Percentiles rank a stretch among this genome's conserved stretches.
Evolutionary conservation across 1,140 invertebrate species (phyloP).

Genomic region (Pseudoatta argentina): DNA sequence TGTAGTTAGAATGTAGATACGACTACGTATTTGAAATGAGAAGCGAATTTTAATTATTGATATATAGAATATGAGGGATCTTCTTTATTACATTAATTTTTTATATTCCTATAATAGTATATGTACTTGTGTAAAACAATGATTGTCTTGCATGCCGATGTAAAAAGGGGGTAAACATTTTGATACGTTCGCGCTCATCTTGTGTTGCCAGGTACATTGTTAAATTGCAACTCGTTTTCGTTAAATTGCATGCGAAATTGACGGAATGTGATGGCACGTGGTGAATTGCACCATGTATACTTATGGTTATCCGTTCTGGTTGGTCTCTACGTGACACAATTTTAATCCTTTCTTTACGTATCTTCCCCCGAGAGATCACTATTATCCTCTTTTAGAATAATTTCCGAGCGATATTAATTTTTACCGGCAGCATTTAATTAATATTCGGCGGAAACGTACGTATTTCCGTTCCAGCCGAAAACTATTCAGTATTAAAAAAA

Average conservation of each 20-base stretch:
- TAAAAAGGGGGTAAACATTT: slow-evolving; percentile 23
- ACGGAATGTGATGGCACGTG: slow-evolving; percentile 32
- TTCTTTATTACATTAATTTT: background rate
- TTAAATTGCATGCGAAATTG: slow-evolving; percentile 43
- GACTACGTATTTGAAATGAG: background rate
- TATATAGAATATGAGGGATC: slow-evolving; percentile 8
- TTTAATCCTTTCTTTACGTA: slow-evolving; percentile 6
- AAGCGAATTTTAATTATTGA: background rate
- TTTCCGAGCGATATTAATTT: slow-evolving; percentile 7
- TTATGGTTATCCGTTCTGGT: slow-evolving; percentile 25
- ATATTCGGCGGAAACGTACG: slow-evolving; percentile 18
- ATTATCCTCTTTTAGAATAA: background rate
- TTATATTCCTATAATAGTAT: background rate
- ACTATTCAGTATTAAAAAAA: slow-evolving; percentile 53
- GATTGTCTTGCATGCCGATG: slow-evolving; percentile 40
- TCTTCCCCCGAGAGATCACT: background rate
- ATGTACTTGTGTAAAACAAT: slow-evolving; percentile 25
- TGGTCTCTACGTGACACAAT: slow-evolving; percentile 42
- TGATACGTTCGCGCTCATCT: slow-evolving; percentile 4
- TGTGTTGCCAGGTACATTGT: slow-evolving; percentile 13
- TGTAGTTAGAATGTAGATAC: background rate
- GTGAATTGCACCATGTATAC: slow-evolving; percentile 43
- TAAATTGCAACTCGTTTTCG: slow-evolving; percentile 29
- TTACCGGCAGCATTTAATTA: slow-evolving; percentile 11
- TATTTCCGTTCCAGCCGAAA: background rate